phyloP scores from a whole-genome alignment of 2,113 vertebrate species.

The Toxotes jaculatrix region DNA sequence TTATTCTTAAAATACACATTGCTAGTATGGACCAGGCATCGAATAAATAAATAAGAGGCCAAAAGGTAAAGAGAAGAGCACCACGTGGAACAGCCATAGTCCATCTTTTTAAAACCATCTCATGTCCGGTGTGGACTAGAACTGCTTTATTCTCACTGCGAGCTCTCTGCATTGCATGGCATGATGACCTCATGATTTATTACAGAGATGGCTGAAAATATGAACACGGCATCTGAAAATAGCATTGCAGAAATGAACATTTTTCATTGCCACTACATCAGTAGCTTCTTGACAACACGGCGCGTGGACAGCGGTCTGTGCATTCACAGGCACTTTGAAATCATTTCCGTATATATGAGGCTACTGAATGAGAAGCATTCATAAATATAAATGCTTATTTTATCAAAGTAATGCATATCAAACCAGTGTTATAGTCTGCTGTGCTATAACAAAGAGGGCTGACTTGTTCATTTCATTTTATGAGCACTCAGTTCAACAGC shows the following conservation, averaged over 20 bases:
- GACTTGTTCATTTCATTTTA: conserved; percentile 71
- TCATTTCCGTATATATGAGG: conserved; percentile 53
- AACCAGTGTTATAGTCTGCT: conserved; percentile 45
- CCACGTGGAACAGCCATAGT: not conserved
- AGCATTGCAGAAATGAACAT: conserved; percentile 44
- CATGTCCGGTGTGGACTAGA: conserved; percentile 8
- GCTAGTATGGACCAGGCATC: not conserved
- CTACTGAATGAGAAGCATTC: conserved; percentile 58
- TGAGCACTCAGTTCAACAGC: conserved; percentile 62
- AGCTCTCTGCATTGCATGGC: conserved; percentile 24
- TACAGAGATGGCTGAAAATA: conserved; percentile 44
- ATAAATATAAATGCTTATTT: conserved; percentile 78
- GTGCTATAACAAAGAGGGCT: conserved; percentile 61
- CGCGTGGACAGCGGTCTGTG: not conserved
- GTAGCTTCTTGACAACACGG: conserved; percentile 23
- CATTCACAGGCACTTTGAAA: conserved; percentile 50
- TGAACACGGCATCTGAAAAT: conserved; percentile 52
- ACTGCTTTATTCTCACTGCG: conserved; percentile 42
- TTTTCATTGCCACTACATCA: conserved; percentile 55
- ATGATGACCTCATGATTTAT: conserved; percentile 70
- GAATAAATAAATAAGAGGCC: not conserved
- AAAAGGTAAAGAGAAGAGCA: not conserved
- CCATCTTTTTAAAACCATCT: conserved; percentile 47
- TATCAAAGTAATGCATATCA: conserved; percentile 78
- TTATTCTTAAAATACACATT: not conserved